Evolutionary conservation across 1,140 invertebrate species (phyloP).

Genomic region (Lasaia peninsularis): DNA sequence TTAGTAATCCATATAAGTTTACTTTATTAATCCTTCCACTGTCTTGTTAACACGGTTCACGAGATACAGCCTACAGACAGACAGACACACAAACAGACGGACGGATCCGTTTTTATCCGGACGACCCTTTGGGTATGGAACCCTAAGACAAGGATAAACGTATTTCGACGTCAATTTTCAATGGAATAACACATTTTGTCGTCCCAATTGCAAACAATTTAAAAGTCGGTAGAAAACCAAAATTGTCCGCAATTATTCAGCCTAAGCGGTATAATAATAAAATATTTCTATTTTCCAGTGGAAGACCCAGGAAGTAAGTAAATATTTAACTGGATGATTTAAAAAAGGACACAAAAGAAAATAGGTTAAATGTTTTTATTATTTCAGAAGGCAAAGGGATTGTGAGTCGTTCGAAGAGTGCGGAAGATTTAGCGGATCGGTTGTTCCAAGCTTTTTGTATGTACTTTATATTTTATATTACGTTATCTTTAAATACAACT

Average conservation of each 20-base stretch:
- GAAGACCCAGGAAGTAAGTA: conserved; percentile 41
- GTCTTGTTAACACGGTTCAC: no score
- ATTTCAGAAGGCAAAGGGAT: conserved; percentile 51
- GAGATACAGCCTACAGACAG: no score
- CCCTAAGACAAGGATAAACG: no score
- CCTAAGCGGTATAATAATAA: conserved; percentile 1
- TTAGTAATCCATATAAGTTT: no score
- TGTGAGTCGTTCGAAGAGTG: conserved; percentile 38
- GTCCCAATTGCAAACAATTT: no score
- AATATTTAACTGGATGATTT: conserved; percentile 1
- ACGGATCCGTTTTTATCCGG: no score
- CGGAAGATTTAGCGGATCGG: conserved; percentile 45
- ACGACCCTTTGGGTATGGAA: no score
- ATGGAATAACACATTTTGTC: no score
- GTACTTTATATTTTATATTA: conserved; percentile 24
- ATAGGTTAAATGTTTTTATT: conserved; percentile 15
- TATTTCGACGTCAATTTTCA: no score
- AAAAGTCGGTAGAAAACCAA: no score
- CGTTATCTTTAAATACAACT: conserved; percentile 8
- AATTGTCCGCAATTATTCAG: background rate
- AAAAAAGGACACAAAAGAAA: conserved; percentile 1
- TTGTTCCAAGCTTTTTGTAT: conserved; percentile 53
- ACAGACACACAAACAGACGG: no score
- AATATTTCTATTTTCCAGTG: conserved; percentile 33
- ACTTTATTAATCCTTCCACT: no score